Percentiles rank a stretch among this genome's conserved stretches.
phyloP scores from a whole-genome alignment of 1,140 invertebrate genomes.

The Aphaenogaster ashmeadi region DNA sequence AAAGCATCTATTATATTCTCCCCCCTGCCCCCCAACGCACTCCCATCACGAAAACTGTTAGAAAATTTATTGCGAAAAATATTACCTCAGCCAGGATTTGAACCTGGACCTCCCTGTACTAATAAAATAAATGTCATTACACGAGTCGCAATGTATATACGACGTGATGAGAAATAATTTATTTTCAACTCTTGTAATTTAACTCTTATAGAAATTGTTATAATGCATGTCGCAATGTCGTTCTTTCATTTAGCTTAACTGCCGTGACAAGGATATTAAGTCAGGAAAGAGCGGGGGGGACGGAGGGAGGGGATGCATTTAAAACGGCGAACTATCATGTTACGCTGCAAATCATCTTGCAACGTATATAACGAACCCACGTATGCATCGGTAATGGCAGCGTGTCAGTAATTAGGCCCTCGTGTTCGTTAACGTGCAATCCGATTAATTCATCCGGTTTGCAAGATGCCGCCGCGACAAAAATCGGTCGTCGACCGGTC shows the following conservation, averaged over 20 bases:
- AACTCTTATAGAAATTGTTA: not conserved
- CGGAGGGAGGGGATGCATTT: not conserved
- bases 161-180: not conserved
- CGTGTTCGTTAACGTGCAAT: conserved; percentile 39
- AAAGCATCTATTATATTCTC: too few relatives aligned
- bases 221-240: not conserved
- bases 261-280: conserved; percentile 8
- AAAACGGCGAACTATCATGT: conserved; percentile 2
- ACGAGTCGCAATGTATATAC: not conserved
- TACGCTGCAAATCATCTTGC: conserved; percentile 24
- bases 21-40: too few relatives aligned
- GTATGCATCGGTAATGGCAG: conserved; percentile 17
- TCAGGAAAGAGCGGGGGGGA: not conserved
- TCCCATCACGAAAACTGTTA: too few relatives aligned
- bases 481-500: conserved; percentile 42
- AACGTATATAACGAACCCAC: not conserved
- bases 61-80: too few relatives aligned
- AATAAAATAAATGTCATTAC: not conserved
- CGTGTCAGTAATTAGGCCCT: conserved; percentile 45
- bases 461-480: not conserved
- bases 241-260: not conserved
- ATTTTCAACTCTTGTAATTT: not conserved
- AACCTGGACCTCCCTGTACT: too few relatives aligned
- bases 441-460: conserved; percentile 64
- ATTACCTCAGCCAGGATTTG: too few relatives aligned